A percentile compares a stretch with the other conserved stretches of the same genome.
phyloP scores from a whole-genome alignment of 2,113 vertebrate species.

The Chaenogobius annularis region DNA sequence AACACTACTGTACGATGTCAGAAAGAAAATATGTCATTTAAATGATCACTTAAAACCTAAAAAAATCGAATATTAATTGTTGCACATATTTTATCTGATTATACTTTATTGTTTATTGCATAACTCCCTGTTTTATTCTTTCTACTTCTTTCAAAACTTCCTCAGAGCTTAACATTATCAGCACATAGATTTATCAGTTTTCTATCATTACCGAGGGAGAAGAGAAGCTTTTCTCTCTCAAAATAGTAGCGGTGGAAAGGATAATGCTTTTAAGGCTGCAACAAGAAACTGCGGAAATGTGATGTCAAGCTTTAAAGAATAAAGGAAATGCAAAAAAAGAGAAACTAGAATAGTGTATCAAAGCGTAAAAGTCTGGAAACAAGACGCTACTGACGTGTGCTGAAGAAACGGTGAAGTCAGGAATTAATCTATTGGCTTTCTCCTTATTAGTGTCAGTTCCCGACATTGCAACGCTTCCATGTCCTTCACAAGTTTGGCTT shows the following conservation, averaged over 20 bases:
- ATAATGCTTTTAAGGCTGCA: neutral
- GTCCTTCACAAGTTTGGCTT: slow-evolving; percentile 20
- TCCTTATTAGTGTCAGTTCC: slow-evolving; percentile 49
- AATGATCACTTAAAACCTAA: neutral
- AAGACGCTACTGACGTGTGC: neutral
- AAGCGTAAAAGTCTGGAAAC: neutral
- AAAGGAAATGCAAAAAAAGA: slow-evolving; percentile 6
- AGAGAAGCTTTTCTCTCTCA: neutral
- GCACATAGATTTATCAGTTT: slow-evolving; percentile 34
- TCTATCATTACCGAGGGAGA: neutral
- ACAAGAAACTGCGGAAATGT: slow-evolving; percentile 19
- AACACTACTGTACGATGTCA: neutral
- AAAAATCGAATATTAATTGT: slow-evolving; percentile 14
- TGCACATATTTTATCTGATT: neutral
- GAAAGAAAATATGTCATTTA: no score
- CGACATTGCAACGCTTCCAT: slow-evolving; percentile 6
- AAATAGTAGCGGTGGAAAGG: neutral
- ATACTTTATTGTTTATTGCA: slow-evolving; percentile 17
- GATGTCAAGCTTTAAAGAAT: slow-evolving; percentile 24
- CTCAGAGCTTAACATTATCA: slow-evolving; percentile 8
- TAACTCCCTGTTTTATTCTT: neutral
- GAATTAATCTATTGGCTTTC: slow-evolving; percentile 45
- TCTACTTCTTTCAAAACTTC: slow-evolving; percentile 10
- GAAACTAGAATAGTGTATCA: neutral
- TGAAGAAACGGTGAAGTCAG: slow-evolving; percentile 9